Evolutionary conservation across 2,888 invertebrate species (phyloP).

Genomic region (Choristoneura rosaceana): DNA sequence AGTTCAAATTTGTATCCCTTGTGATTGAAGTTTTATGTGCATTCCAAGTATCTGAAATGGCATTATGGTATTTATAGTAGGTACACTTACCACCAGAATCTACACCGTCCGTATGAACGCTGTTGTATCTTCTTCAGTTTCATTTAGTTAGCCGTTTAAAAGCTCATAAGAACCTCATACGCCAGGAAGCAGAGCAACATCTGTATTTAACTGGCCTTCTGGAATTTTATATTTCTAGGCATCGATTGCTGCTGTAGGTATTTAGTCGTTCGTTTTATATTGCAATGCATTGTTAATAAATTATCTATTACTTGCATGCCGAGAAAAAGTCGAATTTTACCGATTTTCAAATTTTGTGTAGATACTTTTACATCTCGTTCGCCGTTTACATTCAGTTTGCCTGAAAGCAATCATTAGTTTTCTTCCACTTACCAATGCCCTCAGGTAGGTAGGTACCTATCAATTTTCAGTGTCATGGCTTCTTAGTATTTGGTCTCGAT

Average conservation of each 20-base stretch:
- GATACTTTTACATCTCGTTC: background rate
- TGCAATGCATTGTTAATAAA: no score
- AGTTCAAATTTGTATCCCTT: no score
- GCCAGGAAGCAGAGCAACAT: no score
- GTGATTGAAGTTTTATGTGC: no score
- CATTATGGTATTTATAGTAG: background rate
- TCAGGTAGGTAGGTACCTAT: background rate
- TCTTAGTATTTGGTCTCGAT: no score
- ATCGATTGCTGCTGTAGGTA: background rate
- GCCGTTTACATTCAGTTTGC: background rate
- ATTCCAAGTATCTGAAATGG: background rate
- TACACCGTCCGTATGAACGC: background rate
- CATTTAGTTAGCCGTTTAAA: no score
- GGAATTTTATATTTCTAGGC: background rate
- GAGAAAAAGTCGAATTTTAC: no score
- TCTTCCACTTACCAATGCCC: background rate
- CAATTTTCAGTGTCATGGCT: background rate
- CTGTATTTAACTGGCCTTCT: no score
- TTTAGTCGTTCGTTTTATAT: no score
- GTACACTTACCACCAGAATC: background rate
- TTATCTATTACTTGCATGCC: no score
- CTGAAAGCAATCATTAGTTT: slow-evolving; percentile 7
- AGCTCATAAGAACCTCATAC: no score
- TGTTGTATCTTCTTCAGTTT: background rate
- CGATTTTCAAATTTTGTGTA: no score